Base-by-base conservation (phyloP, 1,140 invertebrate genomes). In the Nasonia longicornis region DNA sequence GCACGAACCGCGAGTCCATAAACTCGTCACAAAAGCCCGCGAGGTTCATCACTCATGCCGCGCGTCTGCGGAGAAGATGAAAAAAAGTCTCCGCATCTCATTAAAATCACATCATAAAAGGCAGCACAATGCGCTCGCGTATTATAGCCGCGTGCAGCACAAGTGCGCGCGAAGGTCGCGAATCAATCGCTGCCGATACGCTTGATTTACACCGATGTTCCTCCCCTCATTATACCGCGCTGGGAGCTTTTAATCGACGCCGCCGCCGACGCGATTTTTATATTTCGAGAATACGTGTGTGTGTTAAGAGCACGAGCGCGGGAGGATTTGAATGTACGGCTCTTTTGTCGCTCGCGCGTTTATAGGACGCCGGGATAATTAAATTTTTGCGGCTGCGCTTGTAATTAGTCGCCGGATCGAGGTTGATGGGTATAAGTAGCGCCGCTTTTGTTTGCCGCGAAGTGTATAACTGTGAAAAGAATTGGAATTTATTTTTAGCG, bases 351-450 rank as follows among this genome's bases (percentile, higher is more conserved):
- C 71, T 10, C 11, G 2, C 67, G 31, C 29, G 10, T 67, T 75
- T 63, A 22, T 10, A 20, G 45, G 45, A 48, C 38, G 45, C 16
- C 7, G 22, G 45, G 26, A 66, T 76, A 76, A 76, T 76, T 76
- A 31, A 66, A 76, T 64, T 76, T 76, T 76, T 66, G 73, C 26
- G 26, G 73, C 29, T 35, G 31, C 52, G 73, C 74, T 48, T 76
- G 31, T 66, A 76, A 76, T 76, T 76, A 76, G 31, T 20, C 35
- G 48, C 42, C 22, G 26, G 74, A 66, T 63, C 29, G 74, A 76
- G 52, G 10, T 10, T 75, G 48, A 63, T 16, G 45, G 2, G 45
- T n/a, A 52, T 6, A 26, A 26, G 16, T 35, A 1, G 20, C 6
- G 52, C 31, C 3, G 52, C 52, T 58, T 58, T 58, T 58, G 52